These are phyloP conservation scores for Zingel zingel DNA, from an alignment of 2,113 vertebrate species.

Conservation along the genomic window DNA sequence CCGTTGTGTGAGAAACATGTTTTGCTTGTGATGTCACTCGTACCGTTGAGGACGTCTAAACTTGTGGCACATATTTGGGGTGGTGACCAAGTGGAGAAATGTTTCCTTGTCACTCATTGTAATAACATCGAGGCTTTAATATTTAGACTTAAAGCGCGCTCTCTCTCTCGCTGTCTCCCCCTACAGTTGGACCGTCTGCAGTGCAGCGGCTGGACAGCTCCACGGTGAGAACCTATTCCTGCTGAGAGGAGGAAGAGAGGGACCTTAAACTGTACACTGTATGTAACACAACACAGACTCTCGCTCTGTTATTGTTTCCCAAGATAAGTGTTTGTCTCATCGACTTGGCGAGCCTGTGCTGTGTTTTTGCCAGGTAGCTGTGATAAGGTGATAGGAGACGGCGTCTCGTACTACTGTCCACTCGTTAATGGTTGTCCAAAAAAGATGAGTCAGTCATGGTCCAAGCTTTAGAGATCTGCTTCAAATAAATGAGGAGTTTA, in stretches of 20 bases:
- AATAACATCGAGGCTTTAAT: background rate
- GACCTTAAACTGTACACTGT: conserved; percentile 84
- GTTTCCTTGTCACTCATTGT: conserved; percentile 30
- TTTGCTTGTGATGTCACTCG: conserved; percentile 18
- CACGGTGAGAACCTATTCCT: conserved; percentile 99
- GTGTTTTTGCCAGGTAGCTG: conserved; percentile 34
- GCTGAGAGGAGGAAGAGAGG: conserved; percentile 93
- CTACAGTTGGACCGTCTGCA: conserved; percentile 92
- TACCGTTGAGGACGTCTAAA: conserved; percentile 31
- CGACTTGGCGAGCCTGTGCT: conserved; percentile 9
- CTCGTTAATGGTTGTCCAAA: conserved; percentile 48
- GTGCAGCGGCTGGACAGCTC: conserved; percentile 99
- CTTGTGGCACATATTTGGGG: conserved; percentile 18
- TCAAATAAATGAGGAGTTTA: conserved; percentile 2
- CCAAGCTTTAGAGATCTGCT: conserved; percentile 31
- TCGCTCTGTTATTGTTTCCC: conserved; percentile 38
- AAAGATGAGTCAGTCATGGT: conserved; percentile 21
- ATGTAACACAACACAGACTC: conserved; percentile 81
- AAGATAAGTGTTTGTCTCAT: conserved; percentile 20
- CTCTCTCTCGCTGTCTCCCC: conserved; percentile 78
- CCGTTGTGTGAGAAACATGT: conserved; percentile 32
- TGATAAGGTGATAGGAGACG: conserved; percentile 39
- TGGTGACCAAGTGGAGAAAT: conserved; percentile 24
- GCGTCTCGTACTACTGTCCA: conserved; percentile 5
- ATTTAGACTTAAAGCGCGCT: background rate